Percentiles rank a stretch among this genome's conserved stretches.
These are phyloP conservation scores for Oreotragus oreotragus DNA, from an alignment of 2,113 vertebrate genomes.

Conservation along the genomic window DNA sequence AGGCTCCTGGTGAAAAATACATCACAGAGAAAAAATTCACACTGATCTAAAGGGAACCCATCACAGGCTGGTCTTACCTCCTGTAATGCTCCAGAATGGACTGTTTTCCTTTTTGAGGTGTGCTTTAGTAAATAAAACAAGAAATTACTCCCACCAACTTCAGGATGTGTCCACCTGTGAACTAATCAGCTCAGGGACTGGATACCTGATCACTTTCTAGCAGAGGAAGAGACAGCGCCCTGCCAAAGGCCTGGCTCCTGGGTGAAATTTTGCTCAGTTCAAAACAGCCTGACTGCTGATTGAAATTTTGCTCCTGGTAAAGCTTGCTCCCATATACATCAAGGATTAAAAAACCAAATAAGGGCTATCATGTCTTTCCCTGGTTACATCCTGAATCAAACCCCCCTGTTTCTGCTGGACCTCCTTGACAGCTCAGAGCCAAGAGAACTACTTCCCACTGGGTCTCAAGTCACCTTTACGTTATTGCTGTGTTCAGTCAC, in stretches of 20 bases:
- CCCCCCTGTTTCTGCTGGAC: background rate
- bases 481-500: background rate
- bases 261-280: background rate
- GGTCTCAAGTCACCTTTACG: background rate
- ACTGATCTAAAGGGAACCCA: background rate
- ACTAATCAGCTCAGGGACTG: background rate
- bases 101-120: background rate
- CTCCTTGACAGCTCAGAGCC: background rate
- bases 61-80: background rate
- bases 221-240: background rate
- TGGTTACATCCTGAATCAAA: background rate
- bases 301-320: background rate
- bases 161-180: background rate
- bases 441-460: background rate
- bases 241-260: background rate
- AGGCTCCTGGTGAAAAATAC: background rate
- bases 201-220: background rate
- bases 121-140: background rate
- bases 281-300: background rate
- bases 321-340: background rate
- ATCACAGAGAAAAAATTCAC: background rate
- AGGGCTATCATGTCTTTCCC: background rate
- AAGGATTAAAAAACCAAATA: background rate
- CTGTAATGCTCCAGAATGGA: background rate
- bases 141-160: background rate